Evolutionary conservation across 2,888 invertebrate species (phyloP), one percentile per base, ranked within the genome.

Genomic region (Dastarcus helophoroides): DNA sequence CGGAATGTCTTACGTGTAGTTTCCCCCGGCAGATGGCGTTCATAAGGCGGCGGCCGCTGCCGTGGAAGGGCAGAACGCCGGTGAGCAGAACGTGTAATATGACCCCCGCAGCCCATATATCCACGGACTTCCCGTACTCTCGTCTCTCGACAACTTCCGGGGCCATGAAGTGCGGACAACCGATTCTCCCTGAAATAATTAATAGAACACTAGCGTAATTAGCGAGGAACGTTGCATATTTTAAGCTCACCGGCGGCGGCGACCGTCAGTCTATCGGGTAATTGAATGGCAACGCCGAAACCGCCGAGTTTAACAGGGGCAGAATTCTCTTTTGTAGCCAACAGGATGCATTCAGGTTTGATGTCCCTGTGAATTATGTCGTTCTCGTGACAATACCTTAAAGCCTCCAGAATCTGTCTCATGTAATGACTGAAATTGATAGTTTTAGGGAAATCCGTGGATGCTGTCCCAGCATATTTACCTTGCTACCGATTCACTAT

Each of bases 401-500:
- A 67, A 2, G 97, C 95, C 61, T 97, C 95, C 43, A 98, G 68
- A 41, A 98, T 89, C 66, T 98, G 97, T 32, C 93, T 78, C 88
- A 97, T 90, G 71, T 98, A 98, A 69, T 98, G 97, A 61, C 94
- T 93, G 72, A 3, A 69, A 67, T 35, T 8, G 7, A 10, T 7
- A 23, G 9, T 5, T 23, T 8, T 6, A 23, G 9, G 7, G 24
- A 7, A 9, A 15, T 13, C 12, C 4, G 2, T 17, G 17, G 19
- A 27, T 15, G 16, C 7, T 17, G 7, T 9, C 16, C 19, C 21
- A 13, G 11, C 2, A 22, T 25, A 40, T 41, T 70, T 68, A 93
- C 94, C 94, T 95, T 42, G 94, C 93, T 31, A 98, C 98, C 23
- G 95, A 93, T 69, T 98, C 98, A 56, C 97, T 98, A 68, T 98